A percentile compares a stretch with the other conserved stretches of the same genome.
Conservation (phyloP, 2,797 vertebrate species). For the Rhynchonycteris naso region DNA sequence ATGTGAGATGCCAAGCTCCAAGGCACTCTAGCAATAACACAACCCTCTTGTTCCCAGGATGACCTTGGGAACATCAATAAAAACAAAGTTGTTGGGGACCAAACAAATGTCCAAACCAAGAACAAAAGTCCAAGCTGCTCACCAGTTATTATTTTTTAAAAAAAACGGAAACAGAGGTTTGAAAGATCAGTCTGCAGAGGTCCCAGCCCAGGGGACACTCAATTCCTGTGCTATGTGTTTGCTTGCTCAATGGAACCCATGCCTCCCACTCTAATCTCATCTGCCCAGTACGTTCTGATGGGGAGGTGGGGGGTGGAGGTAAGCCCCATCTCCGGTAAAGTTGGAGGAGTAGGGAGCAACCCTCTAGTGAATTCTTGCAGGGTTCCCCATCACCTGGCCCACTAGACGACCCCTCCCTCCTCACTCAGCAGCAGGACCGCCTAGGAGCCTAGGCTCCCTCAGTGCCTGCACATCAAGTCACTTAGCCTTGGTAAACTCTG, state of each 20-base stretch:
- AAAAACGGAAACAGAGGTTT: neutral
- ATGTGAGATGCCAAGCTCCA: neutral
- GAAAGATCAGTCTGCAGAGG: fast-evolving
- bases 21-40: neutral
- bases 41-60: neutral
- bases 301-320: fast-evolving
- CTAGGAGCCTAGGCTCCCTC: neutral
- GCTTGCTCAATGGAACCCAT: neutral
- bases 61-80: neutral
- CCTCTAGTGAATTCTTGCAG: neutral
- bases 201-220: fast-evolving
- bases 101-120: neutral
- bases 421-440: neutral
- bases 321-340: neutral
- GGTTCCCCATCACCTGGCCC: too few species aligned
- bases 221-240: fast-evolving
- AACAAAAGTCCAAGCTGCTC: neutral
- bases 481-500: neutral
- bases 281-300: too few species aligned
- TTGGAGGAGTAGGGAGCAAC: neutral
- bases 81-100: neutral
- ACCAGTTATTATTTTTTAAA: fast-evolving
- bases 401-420: neutral
- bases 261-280: neutral
- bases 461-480: neutral